phyloP scores from a whole-genome alignment of 2,888 invertebrate species.

The Brachyopa scutellaris region DNA sequence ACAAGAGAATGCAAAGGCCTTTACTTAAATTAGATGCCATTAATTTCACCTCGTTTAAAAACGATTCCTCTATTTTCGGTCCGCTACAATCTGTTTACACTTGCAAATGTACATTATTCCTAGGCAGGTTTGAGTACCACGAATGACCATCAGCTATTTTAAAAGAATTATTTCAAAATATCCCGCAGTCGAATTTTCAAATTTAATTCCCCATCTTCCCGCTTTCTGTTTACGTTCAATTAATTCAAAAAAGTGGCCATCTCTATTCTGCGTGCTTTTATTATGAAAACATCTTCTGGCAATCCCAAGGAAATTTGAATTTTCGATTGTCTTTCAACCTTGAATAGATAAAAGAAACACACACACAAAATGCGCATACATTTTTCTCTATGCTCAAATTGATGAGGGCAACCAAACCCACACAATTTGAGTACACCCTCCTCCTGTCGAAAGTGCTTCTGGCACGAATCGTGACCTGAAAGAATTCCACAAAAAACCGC shows the following conservation, averaged over 20 bases:
- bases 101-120: background rate
- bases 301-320: conserved; percentile 17
- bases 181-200: background rate
- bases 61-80: too few species aligned
- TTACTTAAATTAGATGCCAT: too few species aligned
- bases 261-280: background rate
- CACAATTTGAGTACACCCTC: background rate
- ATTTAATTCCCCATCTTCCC: background rate
- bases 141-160: background rate
- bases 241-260: conserved; percentile 5
- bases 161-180: background rate
- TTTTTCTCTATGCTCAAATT: background rate
- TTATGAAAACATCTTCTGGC: conserved; percentile 7
- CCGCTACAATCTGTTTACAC: background rate
- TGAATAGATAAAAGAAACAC: conserved; percentile 13
- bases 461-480: background rate
- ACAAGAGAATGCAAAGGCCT: too few species aligned
- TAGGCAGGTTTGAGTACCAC: too few species aligned
- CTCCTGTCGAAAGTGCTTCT: background rate
- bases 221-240: conserved; percentile 4
- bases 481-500: background rate
- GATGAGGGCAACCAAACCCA: background rate
- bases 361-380: conserved; percentile 19
- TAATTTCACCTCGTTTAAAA: too few species aligned
- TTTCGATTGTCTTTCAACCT: conserved; percentile 37